A percentile compares a stretch with the other conserved stretches of the same genome.
Evolutionary conservation across 2,113 vertebrate species (phyloP).

Genomic region (Crotalus tigris): DNA sequence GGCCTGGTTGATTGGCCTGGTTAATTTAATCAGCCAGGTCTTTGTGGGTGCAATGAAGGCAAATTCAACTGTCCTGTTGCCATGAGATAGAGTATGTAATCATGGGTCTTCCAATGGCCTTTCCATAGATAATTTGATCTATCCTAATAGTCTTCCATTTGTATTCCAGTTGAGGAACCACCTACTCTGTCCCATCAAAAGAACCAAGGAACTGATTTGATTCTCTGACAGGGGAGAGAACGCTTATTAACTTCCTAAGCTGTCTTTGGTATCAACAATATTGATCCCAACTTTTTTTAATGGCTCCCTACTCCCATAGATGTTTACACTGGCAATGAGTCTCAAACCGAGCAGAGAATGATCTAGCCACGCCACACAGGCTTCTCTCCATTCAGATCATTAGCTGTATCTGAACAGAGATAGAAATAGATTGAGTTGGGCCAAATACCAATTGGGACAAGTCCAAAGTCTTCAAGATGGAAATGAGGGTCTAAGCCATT

Average conservation of each 20-base stretch:
- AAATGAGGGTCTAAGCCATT: background rate
- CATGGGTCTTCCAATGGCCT: background rate
- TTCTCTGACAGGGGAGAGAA: background rate
- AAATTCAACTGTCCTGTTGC: background rate
- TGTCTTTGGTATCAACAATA: background rate
- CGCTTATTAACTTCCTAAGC: background rate
- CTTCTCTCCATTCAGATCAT: background rate
- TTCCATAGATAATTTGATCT: background rate
- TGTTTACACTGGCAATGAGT: background rate
- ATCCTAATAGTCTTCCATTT: background rate
- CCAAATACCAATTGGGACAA: background rate
- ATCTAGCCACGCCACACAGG: background rate
- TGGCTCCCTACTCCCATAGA: background rate
- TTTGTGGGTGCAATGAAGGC: background rate
- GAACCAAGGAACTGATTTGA: background rate
- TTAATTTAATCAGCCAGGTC: background rate
- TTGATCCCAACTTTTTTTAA: background rate
- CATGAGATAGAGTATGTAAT: background rate
- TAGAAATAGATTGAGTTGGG: background rate
- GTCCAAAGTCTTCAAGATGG: background rate
- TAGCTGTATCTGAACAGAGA: background rate
- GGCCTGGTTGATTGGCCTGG: background rate
- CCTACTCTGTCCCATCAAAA: background rate
- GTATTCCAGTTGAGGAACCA: background rate
- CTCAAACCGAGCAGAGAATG: background rate